These are phyloP conservation scores for Cremastobaeus sp. DNA, from an alignment of 2,888 invertebrate genomes.

Conservation along the genomic window DNA sequence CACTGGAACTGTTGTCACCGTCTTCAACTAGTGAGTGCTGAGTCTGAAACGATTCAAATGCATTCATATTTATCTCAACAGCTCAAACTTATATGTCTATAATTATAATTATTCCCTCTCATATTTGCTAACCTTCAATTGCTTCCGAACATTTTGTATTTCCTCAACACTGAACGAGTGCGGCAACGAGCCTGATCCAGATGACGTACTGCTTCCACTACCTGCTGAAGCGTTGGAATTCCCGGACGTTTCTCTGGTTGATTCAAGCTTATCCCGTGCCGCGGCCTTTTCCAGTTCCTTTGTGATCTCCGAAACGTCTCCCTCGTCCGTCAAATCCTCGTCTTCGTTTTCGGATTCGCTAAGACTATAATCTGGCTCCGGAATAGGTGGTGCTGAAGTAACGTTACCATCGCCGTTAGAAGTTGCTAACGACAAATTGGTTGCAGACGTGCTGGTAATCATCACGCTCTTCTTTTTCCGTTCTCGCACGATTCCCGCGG, in stretches of 20 bases:
- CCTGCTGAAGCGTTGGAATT: conserved; percentile 78
- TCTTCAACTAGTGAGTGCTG: conserved; percentile 81
- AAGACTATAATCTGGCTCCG: conserved; percentile 94
- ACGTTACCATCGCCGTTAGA: conserved; percentile 57
- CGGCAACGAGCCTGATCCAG: conserved; percentile 86
- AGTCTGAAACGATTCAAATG: conserved; percentile 69
- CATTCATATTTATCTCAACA: not conserved
- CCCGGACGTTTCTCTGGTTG: conserved; percentile 78
- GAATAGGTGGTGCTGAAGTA: conserved; percentile 85
- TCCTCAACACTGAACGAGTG: conserved; percentile 93
- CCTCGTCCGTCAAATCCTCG: conserved; percentile 82
- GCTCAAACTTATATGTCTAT: not conserved
- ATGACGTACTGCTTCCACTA: conserved; percentile 83
- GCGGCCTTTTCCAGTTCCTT: conserved; percentile 81
- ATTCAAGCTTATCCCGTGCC: conserved; percentile 76
- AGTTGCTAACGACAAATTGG: conserved; percentile 72
- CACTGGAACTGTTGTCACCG: conserved; percentile 92
- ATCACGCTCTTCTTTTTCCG: conserved; percentile 77
- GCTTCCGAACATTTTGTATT: conserved; percentile 91
- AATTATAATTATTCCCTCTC: not conserved
- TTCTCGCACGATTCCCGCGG: conserved; percentile 72
- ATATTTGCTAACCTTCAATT: conserved; percentile 81
- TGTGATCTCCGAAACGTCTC: conserved; percentile 77
- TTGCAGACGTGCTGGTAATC: conserved; percentile 75
- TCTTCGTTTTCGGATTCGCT: conserved; percentile 89